Evolutionary conservation across 2,888 invertebrate genomes (phyloP).

Genomic region (Tridacna crocea): DNA sequence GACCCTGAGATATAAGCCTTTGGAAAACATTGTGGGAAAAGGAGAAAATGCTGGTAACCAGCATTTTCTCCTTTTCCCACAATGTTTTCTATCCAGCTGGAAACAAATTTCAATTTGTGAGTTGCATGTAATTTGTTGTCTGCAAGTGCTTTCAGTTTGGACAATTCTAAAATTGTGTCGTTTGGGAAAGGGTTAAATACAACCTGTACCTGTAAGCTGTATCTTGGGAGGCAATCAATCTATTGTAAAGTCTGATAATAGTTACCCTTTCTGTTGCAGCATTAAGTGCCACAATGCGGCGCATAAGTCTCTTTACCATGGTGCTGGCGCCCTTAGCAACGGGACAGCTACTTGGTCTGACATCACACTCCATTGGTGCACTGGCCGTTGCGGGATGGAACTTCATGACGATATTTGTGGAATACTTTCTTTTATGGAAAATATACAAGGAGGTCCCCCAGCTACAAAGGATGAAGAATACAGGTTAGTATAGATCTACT

Average conservation of each 20-base stretch:
- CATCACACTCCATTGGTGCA: constrained; percentile 74
- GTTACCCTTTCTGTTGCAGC: constrained; percentile 75
- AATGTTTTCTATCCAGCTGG: too few relatives aligned
- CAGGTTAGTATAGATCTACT: constrained; percentile 23
- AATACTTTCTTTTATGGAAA: constrained; percentile 84
- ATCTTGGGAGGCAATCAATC: too few relatives aligned
- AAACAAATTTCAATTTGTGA: too few relatives aligned
- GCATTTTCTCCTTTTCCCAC: too few relatives aligned
- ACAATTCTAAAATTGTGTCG: too few relatives aligned
- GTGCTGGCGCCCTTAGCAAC: constrained; percentile 85
- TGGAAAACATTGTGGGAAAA: too few relatives aligned
- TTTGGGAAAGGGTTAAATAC: too few relatives aligned
- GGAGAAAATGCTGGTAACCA: too few relatives aligned
- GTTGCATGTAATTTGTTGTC: too few relatives aligned
- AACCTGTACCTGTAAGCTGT: too few relatives aligned
- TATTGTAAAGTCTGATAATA: neutral
- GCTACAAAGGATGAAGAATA: constrained; percentile 75
- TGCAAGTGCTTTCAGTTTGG: too few relatives aligned
- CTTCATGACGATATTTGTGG: constrained; percentile 84
- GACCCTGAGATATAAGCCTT: too few relatives aligned
- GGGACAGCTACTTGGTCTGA: constrained; percentile 84
- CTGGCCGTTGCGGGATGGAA: constrained; percentile 84
- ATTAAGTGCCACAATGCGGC: constrained; percentile 85
- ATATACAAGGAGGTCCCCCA: constrained; percentile 84
- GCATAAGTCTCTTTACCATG: constrained; percentile 85